Conservation (phyloP, 2,797 vertebrate genomes). For the Epinephelus awoara region DNA sequence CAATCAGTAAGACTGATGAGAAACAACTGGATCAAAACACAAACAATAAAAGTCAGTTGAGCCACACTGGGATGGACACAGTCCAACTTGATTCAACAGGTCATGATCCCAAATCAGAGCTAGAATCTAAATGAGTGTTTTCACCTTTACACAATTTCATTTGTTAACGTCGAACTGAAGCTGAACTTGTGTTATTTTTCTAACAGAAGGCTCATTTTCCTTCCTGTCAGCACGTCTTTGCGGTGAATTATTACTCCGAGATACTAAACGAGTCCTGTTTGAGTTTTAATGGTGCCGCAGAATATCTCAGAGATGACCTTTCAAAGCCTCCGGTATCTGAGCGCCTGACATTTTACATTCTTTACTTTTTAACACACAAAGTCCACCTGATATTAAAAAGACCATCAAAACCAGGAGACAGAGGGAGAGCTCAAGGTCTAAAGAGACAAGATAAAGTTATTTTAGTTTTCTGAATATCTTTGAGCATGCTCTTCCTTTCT, state of each 20-base stretch:
- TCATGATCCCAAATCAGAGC: background rate
- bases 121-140: background rate
- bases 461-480: background rate
- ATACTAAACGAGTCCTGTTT: background rate
- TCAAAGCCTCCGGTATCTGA: background rate
- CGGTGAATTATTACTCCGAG: background rate
- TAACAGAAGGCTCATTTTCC: background rate
- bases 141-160: background rate
- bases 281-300: conserved; percentile 9
- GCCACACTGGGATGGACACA: no score
- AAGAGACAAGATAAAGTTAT: background rate
- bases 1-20: no score
- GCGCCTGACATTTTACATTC: conserved; percentile 16
- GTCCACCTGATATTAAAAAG: background rate
- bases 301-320: conserved; percentile 24
- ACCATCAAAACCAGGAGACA: background rate
- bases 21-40: no score
- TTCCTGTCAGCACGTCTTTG: background rate
- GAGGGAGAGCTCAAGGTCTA: background rate
- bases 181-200: background rate
- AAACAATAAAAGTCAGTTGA: no score
- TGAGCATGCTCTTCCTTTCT: no score
- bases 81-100: background rate
- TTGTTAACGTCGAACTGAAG: background rate
- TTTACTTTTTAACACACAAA: background rate